These are phyloP conservation scores for Ligdia adustata DNA, from an alignment of 2,888 invertebrate genomes.

Conservation along the genomic window DNA sequence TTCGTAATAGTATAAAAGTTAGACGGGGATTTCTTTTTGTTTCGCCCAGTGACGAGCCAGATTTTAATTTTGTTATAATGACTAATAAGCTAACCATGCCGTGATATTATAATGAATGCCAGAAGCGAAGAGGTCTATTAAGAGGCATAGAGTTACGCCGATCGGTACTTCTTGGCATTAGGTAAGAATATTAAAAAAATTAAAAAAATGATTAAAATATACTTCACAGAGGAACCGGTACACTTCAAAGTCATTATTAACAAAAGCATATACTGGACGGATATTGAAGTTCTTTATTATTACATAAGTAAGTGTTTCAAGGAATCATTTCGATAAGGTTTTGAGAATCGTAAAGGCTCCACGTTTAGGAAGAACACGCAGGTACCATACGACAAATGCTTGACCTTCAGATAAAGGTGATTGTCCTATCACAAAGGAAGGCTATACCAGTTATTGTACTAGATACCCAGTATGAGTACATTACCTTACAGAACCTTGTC, in stretches of 20 bases:
- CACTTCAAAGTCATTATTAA: constrained; percentile 5
- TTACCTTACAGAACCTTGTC: constrained; percentile 9
- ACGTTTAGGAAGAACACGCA: constrained; percentile 42
- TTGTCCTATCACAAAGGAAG: constrained; percentile 57
- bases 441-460: constrained; percentile 39
- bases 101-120: no score
- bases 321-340: constrained; percentile 27
- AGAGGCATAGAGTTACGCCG: no score
- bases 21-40: no score
- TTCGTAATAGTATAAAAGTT: no score
- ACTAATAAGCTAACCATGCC: no score
- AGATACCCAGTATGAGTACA: constrained; percentile 31
- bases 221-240: no score
- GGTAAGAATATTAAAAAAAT: no score
- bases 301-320: constrained; percentile 8
- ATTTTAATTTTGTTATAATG: no score
- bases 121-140: no score
- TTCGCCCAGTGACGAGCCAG: no score
- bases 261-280: constrained; percentile 1
- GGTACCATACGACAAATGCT: constrained; percentile 42
- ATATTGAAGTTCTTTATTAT: constrained; percentile 5
- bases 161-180: no score
- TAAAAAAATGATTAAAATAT: no score
- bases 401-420: constrained; percentile 58
- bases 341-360: constrained; percentile 36